Percentiles rank a stretch among this genome's conserved stretches.
phyloP scores from a whole-genome alignment of 1,140 invertebrate species.

The Akabosia matsudoensis region DNA sequence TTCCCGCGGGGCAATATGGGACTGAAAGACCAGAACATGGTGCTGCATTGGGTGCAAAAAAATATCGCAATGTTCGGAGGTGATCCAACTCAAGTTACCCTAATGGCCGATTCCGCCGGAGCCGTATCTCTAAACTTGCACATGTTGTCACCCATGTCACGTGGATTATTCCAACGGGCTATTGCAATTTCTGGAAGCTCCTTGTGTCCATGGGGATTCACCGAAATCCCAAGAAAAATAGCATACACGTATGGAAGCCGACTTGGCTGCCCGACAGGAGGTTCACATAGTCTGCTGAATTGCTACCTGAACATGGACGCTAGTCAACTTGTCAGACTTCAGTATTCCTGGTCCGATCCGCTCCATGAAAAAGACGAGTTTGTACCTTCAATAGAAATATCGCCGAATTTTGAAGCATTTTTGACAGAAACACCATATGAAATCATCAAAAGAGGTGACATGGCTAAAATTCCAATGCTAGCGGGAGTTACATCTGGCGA shows the following conservation, averaged over 20 bases:
- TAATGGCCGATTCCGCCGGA: neutral
- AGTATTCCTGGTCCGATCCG: neutral
- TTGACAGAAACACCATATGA: neutral
- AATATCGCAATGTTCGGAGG: slow-evolving; percentile 17
- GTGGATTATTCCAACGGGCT: neutral
- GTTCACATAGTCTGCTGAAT: neutral
- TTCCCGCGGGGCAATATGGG: neutral
- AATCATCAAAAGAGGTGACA: neutral
- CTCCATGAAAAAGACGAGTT: neutral
- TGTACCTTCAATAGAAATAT: neutral
- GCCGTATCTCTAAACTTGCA: neutral
- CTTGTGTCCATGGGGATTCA: neutral
- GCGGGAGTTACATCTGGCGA: neutral
- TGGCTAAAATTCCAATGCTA: neutral
- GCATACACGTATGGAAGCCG: neutral
- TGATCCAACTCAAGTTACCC: slow-evolving; percentile 1
- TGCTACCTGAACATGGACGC: neutral
- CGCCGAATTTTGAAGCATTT: neutral
- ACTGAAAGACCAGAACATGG: slow-evolving; percentile 7
- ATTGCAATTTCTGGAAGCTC: neutral
- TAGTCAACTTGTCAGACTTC: neutral
- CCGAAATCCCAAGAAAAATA: neutral
- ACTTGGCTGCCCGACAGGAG: neutral
- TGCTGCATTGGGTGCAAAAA: neutral
- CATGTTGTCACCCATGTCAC: neutral